Percentiles rank a stretch among this genome's conserved stretches.
Conservation (phyloP, 2,113 vertebrate genomes). For the Daboia siamensis region DNA sequence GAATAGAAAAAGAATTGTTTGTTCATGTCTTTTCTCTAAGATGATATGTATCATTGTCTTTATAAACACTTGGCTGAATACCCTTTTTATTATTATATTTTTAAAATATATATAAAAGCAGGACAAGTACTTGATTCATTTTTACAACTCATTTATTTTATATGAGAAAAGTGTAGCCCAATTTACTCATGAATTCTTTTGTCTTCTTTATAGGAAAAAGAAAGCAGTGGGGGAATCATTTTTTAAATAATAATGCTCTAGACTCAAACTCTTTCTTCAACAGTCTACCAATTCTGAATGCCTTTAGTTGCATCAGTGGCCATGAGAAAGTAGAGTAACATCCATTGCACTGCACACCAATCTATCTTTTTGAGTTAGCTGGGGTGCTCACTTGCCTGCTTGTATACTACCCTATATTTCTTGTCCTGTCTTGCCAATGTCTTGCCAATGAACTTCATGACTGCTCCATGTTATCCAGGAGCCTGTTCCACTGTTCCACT, state of each 20-base stretch:
- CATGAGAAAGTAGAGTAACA: not conserved
- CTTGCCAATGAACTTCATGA: not conserved
- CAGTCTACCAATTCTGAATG: not conserved
- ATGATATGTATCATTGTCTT: slow-evolving; percentile 17
- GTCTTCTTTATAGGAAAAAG: not conserved
- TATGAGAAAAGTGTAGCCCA: not conserved
- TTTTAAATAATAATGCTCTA: not conserved
- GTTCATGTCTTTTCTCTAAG: slow-evolving; percentile 1
- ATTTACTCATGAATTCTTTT: not conserved
- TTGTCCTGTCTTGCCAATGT: not conserved
- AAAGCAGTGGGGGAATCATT: not conserved
- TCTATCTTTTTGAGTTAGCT: not conserved
- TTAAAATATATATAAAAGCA: not conserved
- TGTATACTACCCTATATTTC: not conserved
- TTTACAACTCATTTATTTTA: slow-evolving; percentile 25
- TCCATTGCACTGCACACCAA: not conserved
- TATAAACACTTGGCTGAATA: not conserved
- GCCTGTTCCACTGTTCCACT: not conserved
- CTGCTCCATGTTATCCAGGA: not conserved
- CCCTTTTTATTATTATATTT: not conserved
- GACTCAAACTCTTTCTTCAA: not conserved
- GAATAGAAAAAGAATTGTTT: slow-evolving; percentile 4
- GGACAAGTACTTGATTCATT: not conserved
- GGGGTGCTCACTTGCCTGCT: not conserved
- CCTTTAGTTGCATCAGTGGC: not conserved